phyloP scores from a whole-genome alignment of 2,113 vertebrate species.

The Prunella fulvescens region DNA sequence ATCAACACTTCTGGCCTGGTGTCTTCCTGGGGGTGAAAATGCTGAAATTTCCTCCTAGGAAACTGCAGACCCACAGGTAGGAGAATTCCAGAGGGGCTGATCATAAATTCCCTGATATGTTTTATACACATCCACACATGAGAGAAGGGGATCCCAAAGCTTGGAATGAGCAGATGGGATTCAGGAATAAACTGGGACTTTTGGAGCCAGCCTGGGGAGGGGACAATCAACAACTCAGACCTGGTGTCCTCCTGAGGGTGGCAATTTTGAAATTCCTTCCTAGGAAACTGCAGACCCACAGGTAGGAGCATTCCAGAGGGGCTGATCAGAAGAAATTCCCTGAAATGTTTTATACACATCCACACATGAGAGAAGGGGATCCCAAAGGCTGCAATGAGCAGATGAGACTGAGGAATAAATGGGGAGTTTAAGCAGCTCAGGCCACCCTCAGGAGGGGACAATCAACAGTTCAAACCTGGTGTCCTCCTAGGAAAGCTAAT shows the following conservation, averaged over 20 bases:
- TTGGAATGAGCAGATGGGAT: slow-evolving; percentile 60
- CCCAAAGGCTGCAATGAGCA: slow-evolving; percentile 59
- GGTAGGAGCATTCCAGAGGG: fast-evolving
- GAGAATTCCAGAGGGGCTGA: fast-evolving
- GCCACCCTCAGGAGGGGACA: slow-evolving; percentile 73
- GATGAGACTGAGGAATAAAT: slow-evolving; percentile 51
- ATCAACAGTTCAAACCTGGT: slow-evolving; percentile 75
- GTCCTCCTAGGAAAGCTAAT: not conserved
- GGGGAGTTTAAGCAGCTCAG: slow-evolving; percentile 70
- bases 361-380: not conserved
- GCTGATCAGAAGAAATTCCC: fast-evolving
- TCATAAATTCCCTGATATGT: fast-evolving
- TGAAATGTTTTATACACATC: fast-evolving
- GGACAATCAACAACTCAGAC: slow-evolving; percentile 80
- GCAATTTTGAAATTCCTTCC: not conserved
- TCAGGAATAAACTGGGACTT: slow-evolving; percentile 54
- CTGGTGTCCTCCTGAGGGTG: not conserved
- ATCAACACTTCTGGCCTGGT: not conserved
- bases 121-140: fast-evolving
- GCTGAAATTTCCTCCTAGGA: not conserved
- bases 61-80: not conserved
- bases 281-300: not conserved
- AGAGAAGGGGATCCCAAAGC: slow-evolving; percentile 59
- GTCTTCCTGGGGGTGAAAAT: not conserved
- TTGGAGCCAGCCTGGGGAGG: slow-evolving; percentile 73